These are phyloP conservation scores for Eulemur albifrons DNA, from an alignment of 2,797 vertebrate genomes.

Conservation along the genomic window DNA sequence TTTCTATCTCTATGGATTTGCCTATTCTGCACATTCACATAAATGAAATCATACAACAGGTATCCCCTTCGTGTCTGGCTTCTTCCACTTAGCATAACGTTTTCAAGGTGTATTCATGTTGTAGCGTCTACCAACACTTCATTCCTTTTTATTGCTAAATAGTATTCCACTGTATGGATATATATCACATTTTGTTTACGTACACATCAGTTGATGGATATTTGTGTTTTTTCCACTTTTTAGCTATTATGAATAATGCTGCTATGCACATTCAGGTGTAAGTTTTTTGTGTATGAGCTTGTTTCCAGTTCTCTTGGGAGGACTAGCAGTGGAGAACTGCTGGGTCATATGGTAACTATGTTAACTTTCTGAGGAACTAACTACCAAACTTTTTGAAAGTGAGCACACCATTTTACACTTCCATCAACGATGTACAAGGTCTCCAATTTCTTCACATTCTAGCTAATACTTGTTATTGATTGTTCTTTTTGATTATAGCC, in stretches of 20 bases:
- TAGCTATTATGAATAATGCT: neutral
- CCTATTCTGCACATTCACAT: neutral
- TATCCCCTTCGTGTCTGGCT: neutral
- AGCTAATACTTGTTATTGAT: neutral
- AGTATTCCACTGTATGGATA: neutral
- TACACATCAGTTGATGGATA: neutral
- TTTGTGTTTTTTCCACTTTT: neutral
- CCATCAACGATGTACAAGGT: neutral
- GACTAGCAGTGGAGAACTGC: neutral
- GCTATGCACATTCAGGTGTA: neutral
- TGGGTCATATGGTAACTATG: neutral
- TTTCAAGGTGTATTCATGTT: neutral
- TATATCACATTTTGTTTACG: neutral
- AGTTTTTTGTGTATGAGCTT: neutral
- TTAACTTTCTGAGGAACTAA: constrained; percentile 14
- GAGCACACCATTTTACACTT: neutral
- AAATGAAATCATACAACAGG: neutral
- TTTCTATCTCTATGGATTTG: neutral
- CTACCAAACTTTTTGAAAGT: neutral
- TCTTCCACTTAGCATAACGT: neutral
- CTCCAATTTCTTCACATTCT: constrained; percentile 8
- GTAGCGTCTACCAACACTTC: neutral
- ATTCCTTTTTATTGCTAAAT: neutral
- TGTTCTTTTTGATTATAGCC: neutral
- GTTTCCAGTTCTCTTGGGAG: neutral